phyloP scores from a whole-genome alignment of 2,888 invertebrate species.

The Lasioglossum villosulum region DNA sequence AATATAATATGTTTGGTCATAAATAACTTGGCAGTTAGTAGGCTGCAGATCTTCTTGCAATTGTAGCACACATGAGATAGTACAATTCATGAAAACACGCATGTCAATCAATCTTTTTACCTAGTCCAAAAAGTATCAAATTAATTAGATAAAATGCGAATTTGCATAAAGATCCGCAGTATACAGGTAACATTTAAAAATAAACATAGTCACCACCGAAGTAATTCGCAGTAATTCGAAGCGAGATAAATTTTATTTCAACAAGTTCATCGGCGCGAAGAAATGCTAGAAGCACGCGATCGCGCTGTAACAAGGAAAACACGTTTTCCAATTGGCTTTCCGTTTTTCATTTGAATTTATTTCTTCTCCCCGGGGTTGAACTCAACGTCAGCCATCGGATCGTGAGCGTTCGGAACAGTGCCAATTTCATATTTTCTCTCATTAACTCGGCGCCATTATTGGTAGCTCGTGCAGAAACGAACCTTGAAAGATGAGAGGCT shows the following conservation, averaged over 20 bases:
- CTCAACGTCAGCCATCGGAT: conserved; percentile 23
- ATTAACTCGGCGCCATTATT: conserved; percentile 65
- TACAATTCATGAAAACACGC: not conserved
- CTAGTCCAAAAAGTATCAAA: not conserved
- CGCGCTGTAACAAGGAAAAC: not conserved
- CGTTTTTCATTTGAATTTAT: conserved; percentile 5
- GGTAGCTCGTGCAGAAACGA: conserved; percentile 39
- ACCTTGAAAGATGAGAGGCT: conserved; percentile 48
- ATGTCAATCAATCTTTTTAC: not conserved
- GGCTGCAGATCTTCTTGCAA: too few relatives aligned
- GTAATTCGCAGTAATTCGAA: not conserved
- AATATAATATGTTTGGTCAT: not conserved
- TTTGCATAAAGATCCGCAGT: too few relatives aligned
- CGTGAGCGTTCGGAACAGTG: conserved; percentile 18
- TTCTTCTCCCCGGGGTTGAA: conserved; percentile 26
- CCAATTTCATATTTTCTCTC: conserved; percentile 66
- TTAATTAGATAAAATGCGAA: not conserved
- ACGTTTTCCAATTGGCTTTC: conserved; percentile 28
- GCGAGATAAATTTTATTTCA: not conserved
- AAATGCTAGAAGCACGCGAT: not conserved
- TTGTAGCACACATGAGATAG: too few relatives aligned
- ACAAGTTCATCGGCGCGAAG: not conserved
- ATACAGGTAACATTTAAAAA: not conserved
- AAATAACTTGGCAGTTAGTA: not conserved
- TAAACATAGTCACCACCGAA: not conserved